Base-by-base conservation (phyloP, 2,113 vertebrate genomes). In the Centrocercus urophasianus region DNA sequence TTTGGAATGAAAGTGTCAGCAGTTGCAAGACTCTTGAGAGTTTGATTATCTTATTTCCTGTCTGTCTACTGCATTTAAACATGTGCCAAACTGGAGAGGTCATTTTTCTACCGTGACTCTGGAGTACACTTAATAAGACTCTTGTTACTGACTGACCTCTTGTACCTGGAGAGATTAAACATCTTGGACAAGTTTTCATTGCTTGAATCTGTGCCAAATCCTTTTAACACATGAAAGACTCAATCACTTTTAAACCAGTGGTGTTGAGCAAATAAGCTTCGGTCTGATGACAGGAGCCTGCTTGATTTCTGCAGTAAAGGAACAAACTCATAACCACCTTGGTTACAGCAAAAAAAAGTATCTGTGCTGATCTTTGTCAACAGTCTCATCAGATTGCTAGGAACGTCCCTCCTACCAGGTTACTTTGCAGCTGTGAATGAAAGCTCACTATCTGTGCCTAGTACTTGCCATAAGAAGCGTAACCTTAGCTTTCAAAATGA, bases 61-160 rank as follows among this genome's bases (percentile, higher is more conserved):
- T 74, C 87, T 73, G 56, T 83, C 0, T 0, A 50, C 66, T 52
- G 8, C 52, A 24, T 80, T 92, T 94, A 93, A 92, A 85, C 34
- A 13, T 74, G 13, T 30, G 67, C 54, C 84, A 83, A 71, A 85
- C 54, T 48, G 50, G 25, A 92, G 92, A 88, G 74, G 71, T 89
- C 14, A 42, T 88, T 91, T 43, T 91, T 71, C 78, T 83, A 60
- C 56, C 0, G 0, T 93, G 67, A 67, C 75, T 87, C 67, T 91
- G 65, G 50, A 92, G 38, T 86, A 65, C 47, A 60, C 42, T 94
- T 93, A 83, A 94, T 92, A 67, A 86, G 69, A 85, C 79, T 43
- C 75, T 71, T 88, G 72, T 89, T 83, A 83, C 60, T 47, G 64
- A 38, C 65, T 89, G 85, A 92, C 82, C 85, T 92, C 71, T 54